phyloP scores from a whole-genome alignment of 2,888 invertebrate genomes.

The Ptychoptera contaminata region DNA sequence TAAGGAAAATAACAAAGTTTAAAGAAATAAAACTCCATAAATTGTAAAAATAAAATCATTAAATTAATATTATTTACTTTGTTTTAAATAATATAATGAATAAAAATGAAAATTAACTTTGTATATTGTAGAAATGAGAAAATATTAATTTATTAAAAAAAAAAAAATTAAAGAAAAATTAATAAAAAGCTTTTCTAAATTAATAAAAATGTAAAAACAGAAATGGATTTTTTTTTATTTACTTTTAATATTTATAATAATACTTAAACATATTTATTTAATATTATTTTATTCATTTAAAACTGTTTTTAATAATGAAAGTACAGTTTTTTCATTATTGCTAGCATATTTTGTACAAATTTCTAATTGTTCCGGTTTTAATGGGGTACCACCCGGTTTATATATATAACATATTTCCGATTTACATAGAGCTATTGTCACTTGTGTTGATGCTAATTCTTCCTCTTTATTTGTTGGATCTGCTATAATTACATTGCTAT shows the following conservation, averaged over 20 bases:
- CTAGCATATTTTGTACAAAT: constrained; percentile 44
- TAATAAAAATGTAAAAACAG: not conserved
- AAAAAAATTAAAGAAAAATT: too few species aligned
- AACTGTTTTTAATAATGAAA: constrained; percentile 17
- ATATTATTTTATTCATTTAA: constrained; percentile 22
- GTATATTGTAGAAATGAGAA: too few species aligned
- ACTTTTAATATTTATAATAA: not conserved
- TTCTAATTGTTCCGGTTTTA: constrained; percentile 39
- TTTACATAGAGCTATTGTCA: constrained; percentile 50
- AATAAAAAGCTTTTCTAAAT: too few species aligned
- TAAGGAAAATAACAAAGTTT: too few species aligned
- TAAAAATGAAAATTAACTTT: too few species aligned
- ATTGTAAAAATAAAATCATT: too few species aligned
- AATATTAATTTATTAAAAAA: too few species aligned
- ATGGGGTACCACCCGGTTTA: constrained; percentile 58
- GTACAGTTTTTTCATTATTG: constrained; percentile 37
- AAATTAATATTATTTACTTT: too few species aligned
- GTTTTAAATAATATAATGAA: too few species aligned
- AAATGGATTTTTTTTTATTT: not conserved
- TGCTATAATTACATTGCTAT: constrained; percentile 47
- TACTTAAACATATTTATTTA: constrained; percentile 7
- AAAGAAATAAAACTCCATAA: too few species aligned
- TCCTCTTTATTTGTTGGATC: constrained; percentile 79
- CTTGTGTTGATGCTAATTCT: constrained; percentile 43
- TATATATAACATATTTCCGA: constrained; percentile 47